phyloP scores from a whole-genome alignment of 2,113 vertebrate species.

The Calidris pugnax region DNA sequence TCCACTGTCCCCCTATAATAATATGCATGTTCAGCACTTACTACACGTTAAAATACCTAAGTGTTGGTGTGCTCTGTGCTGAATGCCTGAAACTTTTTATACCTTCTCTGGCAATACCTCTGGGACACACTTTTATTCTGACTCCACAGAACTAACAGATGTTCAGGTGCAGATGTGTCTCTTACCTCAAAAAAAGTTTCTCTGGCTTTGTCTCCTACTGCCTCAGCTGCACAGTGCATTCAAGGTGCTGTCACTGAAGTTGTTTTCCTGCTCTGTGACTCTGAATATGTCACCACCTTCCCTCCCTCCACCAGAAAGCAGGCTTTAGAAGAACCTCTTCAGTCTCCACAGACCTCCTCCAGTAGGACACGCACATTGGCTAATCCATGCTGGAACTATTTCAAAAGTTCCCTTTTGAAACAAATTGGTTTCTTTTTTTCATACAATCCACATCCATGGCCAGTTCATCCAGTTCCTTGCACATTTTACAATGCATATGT shows the following conservation, averaged over 20 bases:
- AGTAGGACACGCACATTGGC: background rate
- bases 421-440: background rate
- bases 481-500: background rate
- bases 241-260: background rate
- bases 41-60: background rate
- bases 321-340: background rate
- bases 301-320: background rate
- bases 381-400: background rate
- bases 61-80: background rate
- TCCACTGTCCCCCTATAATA: background rate
- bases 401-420: background rate
- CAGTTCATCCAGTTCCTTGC: background rate
- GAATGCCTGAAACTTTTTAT: background rate
- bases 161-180: background rate
- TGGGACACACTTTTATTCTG: background rate
- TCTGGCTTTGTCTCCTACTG: rapidly evolving
- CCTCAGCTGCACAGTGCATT: background rate
- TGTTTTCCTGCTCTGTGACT: background rate
- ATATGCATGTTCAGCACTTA: background rate
- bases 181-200: background rate
- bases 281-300: background rate
- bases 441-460: background rate
- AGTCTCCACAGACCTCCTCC: background rate
- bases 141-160: background rate
- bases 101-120: background rate